A percentile compares a stretch with the other conserved stretches of the same genome.
phyloP scores from a whole-genome alignment of 2,888 invertebrate species.

The Chrysolina haemoptera region DNA sequence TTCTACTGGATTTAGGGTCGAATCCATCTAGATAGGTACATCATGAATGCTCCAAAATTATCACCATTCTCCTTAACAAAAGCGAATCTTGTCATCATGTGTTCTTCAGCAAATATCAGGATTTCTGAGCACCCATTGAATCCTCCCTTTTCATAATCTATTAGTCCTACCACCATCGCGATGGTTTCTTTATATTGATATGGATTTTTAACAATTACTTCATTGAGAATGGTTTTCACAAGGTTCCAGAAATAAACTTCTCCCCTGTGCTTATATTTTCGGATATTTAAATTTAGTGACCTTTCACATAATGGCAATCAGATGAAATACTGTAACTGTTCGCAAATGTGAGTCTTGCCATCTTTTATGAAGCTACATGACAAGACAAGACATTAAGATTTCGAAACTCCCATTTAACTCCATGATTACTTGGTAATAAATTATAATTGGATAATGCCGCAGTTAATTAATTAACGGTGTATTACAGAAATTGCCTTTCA shows the following conservation, averaged over 20 bases:
- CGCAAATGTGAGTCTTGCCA: not conserved
- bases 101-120: too few species aligned
- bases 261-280: not conserved
- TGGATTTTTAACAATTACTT: too few species aligned
- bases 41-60: too few species aligned
- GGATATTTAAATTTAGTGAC: not conserved
- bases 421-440: slow-evolving; percentile 33
- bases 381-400: slow-evolving; percentile 13
- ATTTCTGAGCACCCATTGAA: too few species aligned
- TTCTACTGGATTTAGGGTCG: too few species aligned
- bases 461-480: slow-evolving; percentile 39
- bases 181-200: too few species aligned
- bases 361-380: not conserved
- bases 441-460: slow-evolving; percentile 31
- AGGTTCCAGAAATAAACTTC: not conserved
- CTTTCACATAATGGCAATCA: not conserved
- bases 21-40: too few species aligned
- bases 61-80: too few species aligned
- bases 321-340: not conserved
- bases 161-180: too few species aligned
- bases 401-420: slow-evolving; percentile 19
- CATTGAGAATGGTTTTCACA: too few species aligned
- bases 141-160: too few species aligned
- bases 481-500: slow-evolving; percentile 27
- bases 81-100: too few species aligned